Base-by-base conservation (phyloP, 2,113 vertebrate species). In the Mirza zaza region DNA sequence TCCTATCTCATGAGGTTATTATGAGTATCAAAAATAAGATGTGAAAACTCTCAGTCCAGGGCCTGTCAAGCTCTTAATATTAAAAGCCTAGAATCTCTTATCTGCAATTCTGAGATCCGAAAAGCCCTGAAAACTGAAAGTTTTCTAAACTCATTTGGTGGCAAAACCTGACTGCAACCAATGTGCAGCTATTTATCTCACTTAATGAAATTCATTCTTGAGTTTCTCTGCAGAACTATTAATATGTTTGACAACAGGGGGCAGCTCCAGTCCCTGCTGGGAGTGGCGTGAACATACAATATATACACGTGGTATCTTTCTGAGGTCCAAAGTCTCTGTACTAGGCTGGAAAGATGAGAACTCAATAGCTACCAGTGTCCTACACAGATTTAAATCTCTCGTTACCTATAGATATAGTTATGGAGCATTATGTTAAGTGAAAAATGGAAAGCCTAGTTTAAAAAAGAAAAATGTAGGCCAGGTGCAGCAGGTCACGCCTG, bases 61-160 rank as follows among this genome's bases (percentile, higher is more conserved):
- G 9, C 27, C 71, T 34, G n/a, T 10, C 14, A 34, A 8, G 23
- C 29, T 50, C 48, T 94, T 59, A 87, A 76, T 71, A 50, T 61
- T n/a, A 75, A 4, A 93, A 79, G 84, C 13, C 70, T 8, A 1
- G 21, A 75, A 32, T 45, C 34, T 77, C 21, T 84, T 55, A 34
- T 10, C 63, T 88, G 17, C 21, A 55, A 36, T 61, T 95, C 39
- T 70, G 23, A 93, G 79, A 76, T 63, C 63, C 52, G 36, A 55
- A 42, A 71, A 42, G 23, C 80, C 90, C 91, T 63, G 36, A 45
- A 77, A 92, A 77, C 9, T 55, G 52, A 83, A 83, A 71, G 21
- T 12, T 84, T 65, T 55, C 77, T 71, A 52, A 88, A 50, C 9
- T 45, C 68, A 20, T 67, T 48, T 70, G 5, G 15, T 50, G 17